Conservation (phyloP, 2,113 vertebrate species). For the Irena cyanogastra region DNA sequence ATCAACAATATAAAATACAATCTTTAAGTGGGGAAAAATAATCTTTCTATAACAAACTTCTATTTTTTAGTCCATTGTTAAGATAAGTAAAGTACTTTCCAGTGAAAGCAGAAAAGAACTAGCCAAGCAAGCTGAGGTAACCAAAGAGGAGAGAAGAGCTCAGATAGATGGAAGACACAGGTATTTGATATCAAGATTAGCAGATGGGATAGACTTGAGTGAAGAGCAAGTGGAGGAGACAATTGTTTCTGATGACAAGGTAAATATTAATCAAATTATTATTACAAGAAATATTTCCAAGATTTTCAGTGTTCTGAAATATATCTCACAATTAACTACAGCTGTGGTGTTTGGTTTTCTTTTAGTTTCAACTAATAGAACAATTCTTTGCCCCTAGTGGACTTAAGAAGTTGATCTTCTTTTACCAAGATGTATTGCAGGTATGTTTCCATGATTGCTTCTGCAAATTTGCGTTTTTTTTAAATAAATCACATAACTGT, state of each 20-base stretch:
- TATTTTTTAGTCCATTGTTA: slow-evolving; percentile 64
- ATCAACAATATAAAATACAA: neutral
- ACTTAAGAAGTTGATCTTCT: slow-evolving; percentile 79
- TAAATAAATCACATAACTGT: neutral
- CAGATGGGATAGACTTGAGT: slow-evolving; percentile 52
- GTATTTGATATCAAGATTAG: slow-evolving; percentile 75
- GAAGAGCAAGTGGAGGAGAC: slow-evolving; percentile 75
- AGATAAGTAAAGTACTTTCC: slow-evolving; percentile 62
- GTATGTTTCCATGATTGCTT: slow-evolving; percentile 34
- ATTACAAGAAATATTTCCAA: neutral
- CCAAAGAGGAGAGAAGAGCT: slow-evolving; percentile 74
- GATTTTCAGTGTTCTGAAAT: neutral
- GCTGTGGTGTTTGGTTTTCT: neutral
- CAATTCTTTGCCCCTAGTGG: slow-evolving; percentile 77
- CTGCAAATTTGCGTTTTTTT: neutral
- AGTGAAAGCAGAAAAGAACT: slow-evolving; percentile 75
- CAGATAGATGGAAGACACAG: slow-evolving; percentile 73
- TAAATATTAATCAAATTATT: slow-evolving; percentile 15
- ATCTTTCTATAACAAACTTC: neutral
- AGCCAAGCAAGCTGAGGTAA: slow-evolving; percentile 60
- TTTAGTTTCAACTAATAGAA: slow-evolving; percentile 74
- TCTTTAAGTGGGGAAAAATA: neutral
- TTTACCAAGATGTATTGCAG: slow-evolving; percentile 73
- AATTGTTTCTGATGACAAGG: slow-evolving; percentile 77
- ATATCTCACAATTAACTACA: neutral